Base-by-base conservation (phyloP, 2,797 vertebrate genomes). In the Notolabrus celidotus region DNA sequence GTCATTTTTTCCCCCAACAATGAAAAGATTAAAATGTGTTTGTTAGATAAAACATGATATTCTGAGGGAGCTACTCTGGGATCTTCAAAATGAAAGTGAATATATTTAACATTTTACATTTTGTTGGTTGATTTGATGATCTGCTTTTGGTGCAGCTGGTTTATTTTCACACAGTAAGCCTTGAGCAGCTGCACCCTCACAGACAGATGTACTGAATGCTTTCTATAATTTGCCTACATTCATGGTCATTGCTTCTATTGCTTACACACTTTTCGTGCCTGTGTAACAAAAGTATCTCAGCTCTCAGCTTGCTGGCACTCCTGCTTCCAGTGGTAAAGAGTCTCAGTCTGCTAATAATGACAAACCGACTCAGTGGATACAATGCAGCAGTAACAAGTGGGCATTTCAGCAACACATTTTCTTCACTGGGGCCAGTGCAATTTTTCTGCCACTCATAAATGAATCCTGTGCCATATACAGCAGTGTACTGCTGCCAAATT, bases 361-460 rank as follows among this genome's bases (percentile, higher is more conserved):
- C 82, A 83, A 80, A 88, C 51, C 23, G 4, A 54, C 67, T 71
- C 52, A 7, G 53, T 57, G 67, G 57, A 55, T 57, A 43, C 23
- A 64, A 42, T 60, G 59, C 57, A 57, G 57, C 68, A 29, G 52
- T 77, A 78, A 75, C 72, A 84, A 77, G 79, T 71, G 49, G 54
- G 36, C 59, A 67, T 83, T 66, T 74, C 64, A 72, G 60, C 39
- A n/a, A 10, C 61, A 56, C 52, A 53, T 64, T 82, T 82, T 50
- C 57, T 52, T 64, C 54, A 60, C 16, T 42, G 20, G 57, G 56
- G 50, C 67, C 62, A 46, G 72, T 52, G 60, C 62, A 67, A 47
- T 67, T 53, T 67, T 67, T 61, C 69, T 77, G 60, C 31, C 33
- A 42, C 47, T 81, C 67, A 81, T 71, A 65, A 70, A 85, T 86